Evolutionary conservation across 2,888 invertebrate genomes (phyloP).

Genomic region (Hypena proboscidalis): DNA sequence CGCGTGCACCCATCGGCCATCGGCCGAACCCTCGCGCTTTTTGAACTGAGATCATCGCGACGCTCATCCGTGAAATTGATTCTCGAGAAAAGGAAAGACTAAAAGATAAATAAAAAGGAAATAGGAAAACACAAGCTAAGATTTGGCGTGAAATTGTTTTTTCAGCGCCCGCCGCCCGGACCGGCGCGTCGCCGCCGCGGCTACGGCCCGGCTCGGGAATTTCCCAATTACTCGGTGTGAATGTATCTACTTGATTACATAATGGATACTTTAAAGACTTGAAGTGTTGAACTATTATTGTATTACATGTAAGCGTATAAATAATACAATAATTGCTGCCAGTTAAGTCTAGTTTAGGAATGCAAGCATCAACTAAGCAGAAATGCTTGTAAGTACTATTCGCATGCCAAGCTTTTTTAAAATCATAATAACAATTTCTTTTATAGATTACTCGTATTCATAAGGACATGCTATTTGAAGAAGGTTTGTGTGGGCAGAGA

Average conservation of each 20-base stretch:
- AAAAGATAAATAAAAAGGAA: conserved; percentile 86
- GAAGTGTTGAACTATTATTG: conserved; percentile 11
- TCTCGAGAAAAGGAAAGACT: conserved; percentile 83
- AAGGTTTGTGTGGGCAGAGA: too few species aligned
- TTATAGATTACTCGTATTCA: neutral
- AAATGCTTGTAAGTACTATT: too few species aligned
- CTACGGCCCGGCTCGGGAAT: conserved; percentile 75
- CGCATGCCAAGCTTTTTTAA: too few species aligned
- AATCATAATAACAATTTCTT: neutral
- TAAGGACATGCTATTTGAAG: too few species aligned
- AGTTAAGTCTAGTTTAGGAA: too few species aligned
- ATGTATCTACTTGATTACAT: conserved; percentile 79
- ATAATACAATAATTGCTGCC: too few species aligned
- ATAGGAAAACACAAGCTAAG: conserved; percentile 86
- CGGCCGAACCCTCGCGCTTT: conserved; percentile 70
- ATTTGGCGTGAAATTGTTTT: conserved; percentile 86
- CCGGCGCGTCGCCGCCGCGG: conserved; percentile 66
- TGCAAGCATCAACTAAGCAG: too few species aligned
- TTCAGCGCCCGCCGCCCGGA: conserved; percentile 67
- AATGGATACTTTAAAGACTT: conserved; percentile 58
- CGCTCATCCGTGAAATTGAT: conserved; percentile 86
- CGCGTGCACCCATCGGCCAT: conserved; percentile 58
- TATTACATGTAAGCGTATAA: conserved; percentile 10
- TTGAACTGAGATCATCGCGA: conserved; percentile 83
- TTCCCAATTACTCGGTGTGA: conserved; percentile 83